These are phyloP conservation scores for Lasioglossum morio DNA, from an alignment of 2,888 invertebrate genomes.

Conservation along the genomic window DNA sequence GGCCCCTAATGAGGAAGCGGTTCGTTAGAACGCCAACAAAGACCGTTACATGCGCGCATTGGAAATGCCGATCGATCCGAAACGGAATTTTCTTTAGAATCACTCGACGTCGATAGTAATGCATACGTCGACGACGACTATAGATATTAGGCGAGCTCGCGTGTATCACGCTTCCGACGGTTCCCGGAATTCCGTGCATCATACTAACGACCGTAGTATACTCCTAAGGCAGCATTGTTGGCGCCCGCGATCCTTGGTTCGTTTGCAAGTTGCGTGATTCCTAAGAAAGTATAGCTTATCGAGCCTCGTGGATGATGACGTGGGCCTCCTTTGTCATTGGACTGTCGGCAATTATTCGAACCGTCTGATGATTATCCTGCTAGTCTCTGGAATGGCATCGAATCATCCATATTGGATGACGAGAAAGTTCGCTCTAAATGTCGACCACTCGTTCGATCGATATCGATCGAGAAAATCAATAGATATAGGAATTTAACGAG, in stretches of 20 bases:
- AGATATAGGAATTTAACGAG: background rate
- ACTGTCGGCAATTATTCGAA: background rate
- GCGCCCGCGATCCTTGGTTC: background rate
- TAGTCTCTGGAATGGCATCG: background rate
- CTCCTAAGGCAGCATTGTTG: background rate
- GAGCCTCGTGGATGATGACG: background rate
- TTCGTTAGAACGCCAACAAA: conserved; percentile 54
- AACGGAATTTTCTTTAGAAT: conserved; percentile 36
- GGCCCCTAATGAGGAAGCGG: conserved; percentile 53
- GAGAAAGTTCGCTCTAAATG: background rate
- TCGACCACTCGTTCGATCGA: background rate
- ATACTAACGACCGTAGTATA: background rate
- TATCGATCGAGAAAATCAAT: background rate
- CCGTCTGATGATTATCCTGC: background rate
- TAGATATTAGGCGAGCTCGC: background rate
- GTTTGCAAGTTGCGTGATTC: conserved; percentile 7
- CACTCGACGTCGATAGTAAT: conserved; percentile 6
- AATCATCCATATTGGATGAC: background rate
- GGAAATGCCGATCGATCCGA: conserved; percentile 24
- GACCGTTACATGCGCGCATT: conserved; percentile 26
- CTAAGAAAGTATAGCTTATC: background rate
- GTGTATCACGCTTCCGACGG: background rate
- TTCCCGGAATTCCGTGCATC: conserved; percentile 28
- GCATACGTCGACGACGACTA: background rate
- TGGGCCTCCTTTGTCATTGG: background rate